Conservation (phyloP, 1,140 invertebrate species). For the Lepidurus couesii region DNA sequence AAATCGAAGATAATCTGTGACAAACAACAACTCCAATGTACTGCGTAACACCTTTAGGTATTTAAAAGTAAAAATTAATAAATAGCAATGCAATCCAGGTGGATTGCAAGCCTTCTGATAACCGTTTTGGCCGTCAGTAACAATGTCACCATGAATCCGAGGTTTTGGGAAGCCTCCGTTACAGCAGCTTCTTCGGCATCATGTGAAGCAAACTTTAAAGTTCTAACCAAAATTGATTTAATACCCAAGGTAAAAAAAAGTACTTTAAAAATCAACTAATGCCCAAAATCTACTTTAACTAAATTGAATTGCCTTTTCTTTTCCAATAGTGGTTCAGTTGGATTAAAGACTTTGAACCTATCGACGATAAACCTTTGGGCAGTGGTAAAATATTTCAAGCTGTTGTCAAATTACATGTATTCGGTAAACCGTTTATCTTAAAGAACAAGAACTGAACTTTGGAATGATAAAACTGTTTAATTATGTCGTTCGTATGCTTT, state of each 20-base stretch:
- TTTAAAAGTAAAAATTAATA: background rate
- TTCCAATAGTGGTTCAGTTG: background rate
- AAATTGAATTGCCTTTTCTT: background rate
- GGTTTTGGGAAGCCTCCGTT: background rate
- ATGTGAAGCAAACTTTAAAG: background rate
- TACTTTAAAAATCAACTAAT: background rate
- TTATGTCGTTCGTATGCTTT: too few relatives aligned
- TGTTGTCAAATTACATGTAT: background rate
- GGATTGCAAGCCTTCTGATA: background rate
- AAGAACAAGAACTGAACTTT: background rate
- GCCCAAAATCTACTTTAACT: too few relatives aligned
- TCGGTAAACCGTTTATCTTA: background rate
- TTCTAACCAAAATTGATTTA: background rate
- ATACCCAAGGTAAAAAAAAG: background rate
- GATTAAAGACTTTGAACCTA: background rate
- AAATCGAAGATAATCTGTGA: too few relatives aligned
- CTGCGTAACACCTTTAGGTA: too few relatives aligned
- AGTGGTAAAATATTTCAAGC: background rate
- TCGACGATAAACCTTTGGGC: background rate
- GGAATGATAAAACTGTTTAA: background rate
- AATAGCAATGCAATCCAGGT: background rate
- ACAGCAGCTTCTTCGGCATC: background rate
- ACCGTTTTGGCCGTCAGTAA: background rate
- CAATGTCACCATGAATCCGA: background rate
- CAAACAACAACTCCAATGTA: too few relatives aligned